Base-by-base conservation (phyloP, 2,113 vertebrate species). In the Esox niger region DNA sequence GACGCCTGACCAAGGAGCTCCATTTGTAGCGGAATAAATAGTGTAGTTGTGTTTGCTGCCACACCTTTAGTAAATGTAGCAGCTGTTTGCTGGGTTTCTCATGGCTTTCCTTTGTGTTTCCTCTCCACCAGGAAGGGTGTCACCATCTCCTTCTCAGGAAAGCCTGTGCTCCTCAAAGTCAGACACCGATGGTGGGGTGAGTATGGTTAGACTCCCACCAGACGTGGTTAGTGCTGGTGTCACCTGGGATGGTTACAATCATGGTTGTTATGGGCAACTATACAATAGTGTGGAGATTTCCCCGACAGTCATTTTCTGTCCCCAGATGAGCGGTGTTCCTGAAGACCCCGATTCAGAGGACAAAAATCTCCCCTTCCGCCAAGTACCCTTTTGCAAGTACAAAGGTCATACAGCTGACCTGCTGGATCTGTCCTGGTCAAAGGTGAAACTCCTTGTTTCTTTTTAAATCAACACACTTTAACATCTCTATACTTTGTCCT, bases 361-460 rank as follows among this genome's bases (percentile, higher is more conserved):
- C 80, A 93, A 92, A 84, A 98, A 94, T 5, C 93, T 94, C 6
- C 97, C 97, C 0, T 99, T 99, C 85, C 93, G 97, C 23, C 96
- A 95, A 15, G 83, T 95, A 23, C 97, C 97, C 0, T 99, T 99
- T 88, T 99, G 97, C 90, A 99, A 99, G 88, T 99, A 99, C 84
- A 99, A 98, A 89, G 97, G 97, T 11, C 97, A 99, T 72, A 99
- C 97, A 3, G 97, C 97, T 31, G 97, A 99, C 83, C 93, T 99
- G 26, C 89, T 99, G 69, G 97, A 99, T 87, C 91, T 99, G 71
- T 98, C 97, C n/a, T 99, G 97, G 97, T 99, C 97, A 61, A 99
- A 99, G 91, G 97, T 98, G 88, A 31, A 3, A 55, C 17, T 4
- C 20, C 9, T 13, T 17, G 11, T 27, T 25, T 11, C 20, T 38